Conservation (phyloP, 2,888 invertebrate genomes). For the Eulithis prunata region DNA sequence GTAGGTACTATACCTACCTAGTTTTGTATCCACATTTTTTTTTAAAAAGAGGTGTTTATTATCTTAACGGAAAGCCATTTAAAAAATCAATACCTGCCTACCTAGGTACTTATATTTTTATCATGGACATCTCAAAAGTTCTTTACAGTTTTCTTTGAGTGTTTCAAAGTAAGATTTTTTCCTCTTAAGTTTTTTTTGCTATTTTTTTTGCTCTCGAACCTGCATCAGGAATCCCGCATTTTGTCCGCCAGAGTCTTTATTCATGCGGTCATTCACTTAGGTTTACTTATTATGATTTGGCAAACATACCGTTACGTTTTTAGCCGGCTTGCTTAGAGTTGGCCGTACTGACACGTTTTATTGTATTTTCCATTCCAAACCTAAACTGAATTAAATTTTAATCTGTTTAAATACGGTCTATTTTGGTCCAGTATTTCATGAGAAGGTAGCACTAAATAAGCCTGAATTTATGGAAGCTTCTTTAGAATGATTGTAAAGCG, state of each 20-base stretch:
- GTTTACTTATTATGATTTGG: slow-evolving; percentile 68
- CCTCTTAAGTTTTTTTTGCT: too few species aligned
- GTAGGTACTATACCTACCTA: too few species aligned
- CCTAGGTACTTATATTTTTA: neutral
- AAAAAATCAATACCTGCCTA: too few species aligned
- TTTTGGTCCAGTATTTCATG: too few species aligned
- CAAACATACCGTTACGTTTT: slow-evolving; percentile 73
- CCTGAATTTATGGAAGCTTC: too few species aligned
- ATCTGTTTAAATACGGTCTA: neutral
- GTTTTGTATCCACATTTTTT: too few species aligned
- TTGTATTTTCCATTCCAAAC: neutral
- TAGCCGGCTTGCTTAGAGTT: slow-evolving; percentile 48
- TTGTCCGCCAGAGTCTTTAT: slow-evolving; percentile 41
- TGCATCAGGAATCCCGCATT: slow-evolving; percentile 36
- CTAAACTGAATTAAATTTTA: neutral
- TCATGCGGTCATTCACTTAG: slow-evolving; percentile 73
- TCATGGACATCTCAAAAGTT: neutral
- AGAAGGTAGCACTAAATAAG: too few species aligned
- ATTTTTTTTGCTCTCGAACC: slow-evolving; percentile 42
- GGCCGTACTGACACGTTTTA: neutral
- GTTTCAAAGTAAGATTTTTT: neutral
- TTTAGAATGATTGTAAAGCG: too few species aligned
- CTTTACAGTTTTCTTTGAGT: neutral
- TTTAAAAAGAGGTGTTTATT: too few species aligned
- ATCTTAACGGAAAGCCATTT: too few species aligned